Evolutionary conservation across 2,888 invertebrate species (phyloP), one percentile per base, ranked within the genome.

Genomic region (Campoletis raptor): DNA sequence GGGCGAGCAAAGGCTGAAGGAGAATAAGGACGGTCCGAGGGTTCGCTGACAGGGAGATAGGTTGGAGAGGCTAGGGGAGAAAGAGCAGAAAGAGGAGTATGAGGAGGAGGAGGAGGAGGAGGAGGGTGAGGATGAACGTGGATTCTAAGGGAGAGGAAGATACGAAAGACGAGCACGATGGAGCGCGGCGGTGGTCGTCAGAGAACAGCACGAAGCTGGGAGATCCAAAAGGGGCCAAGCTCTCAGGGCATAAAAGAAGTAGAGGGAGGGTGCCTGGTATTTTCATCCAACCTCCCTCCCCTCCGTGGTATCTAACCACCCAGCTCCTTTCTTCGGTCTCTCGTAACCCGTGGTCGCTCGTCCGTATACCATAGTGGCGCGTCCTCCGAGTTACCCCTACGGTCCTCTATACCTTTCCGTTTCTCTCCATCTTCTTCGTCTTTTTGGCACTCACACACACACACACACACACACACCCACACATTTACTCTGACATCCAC

Each of bases 211-310:
- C 66, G 54, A 69, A 74, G 79, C 81, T 48, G 57, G 81, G 57
- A 92, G 91, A 93, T 92, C 92, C 92, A 91, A 91, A 90, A 86
- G 88, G 92, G 92, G 92, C 92, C 92, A 91, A 82, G 85, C 87
- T 84, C 92, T 91, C 90, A 90, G 92, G 92, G 92, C 91, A 93
- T 93, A 92, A 92, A 92, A 92, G 92, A 92, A 87, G 84, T 70
- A 37, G 86, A 79, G 83, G 80, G 79, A 74, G 92, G 92, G 91
- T 82, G 79, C 90, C 89, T 90, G 92, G 89, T 90, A 90, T 91
- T 91, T 90, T 91, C 91, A 91, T 92, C 92, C 91, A 90, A 61
- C 30, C 30, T 92, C 87, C 85, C 88, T 72, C 80, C 74, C 79
- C 81, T 83, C 83, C 9, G 66, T 77, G 66, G 79, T 82, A 52